Conservation (phyloP, 2,113 vertebrate genomes). For the Origma solitaria region DNA sequence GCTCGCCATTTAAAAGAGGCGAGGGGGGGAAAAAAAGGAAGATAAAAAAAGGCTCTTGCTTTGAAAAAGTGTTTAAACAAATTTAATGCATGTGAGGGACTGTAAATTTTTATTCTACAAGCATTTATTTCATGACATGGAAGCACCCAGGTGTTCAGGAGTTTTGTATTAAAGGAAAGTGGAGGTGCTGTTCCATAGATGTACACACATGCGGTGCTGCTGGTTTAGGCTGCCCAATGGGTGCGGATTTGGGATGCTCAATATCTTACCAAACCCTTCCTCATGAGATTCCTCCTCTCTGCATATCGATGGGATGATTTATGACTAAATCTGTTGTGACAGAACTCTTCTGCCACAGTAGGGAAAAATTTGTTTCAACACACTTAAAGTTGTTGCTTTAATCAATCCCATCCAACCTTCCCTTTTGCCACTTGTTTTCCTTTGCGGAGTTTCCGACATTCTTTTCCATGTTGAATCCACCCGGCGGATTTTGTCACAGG, state of each 20-base stretch:
- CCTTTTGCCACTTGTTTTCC: slow-evolving; percentile 12
- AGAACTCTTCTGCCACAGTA: neutral
- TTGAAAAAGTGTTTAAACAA: slow-evolving; percentile 75
- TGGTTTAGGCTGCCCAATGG: neutral
- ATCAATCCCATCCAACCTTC: slow-evolving; percentile 39
- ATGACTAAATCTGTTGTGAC: neutral
- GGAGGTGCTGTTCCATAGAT: slow-evolving; percentile 17
- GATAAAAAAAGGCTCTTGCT: slow-evolving; percentile 57
- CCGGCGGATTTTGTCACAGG: neutral
- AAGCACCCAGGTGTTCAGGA: slow-evolving; percentile 58
- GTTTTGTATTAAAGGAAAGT: slow-evolving; percentile 22
- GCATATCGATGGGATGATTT: neutral
- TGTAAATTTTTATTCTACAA: slow-evolving; percentile 77
- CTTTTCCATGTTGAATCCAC: neutral
- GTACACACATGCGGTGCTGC: neutral
- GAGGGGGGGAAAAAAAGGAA: neutral
- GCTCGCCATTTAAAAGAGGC: slow-evolving; percentile 61
- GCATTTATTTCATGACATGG: slow-evolving; percentile 65
- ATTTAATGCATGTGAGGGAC: slow-evolving; percentile 73
- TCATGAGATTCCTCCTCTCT: neutral
- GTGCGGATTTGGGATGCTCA: neutral
- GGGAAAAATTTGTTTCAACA: slow-evolving; percentile 21
- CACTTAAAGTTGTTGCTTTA: slow-evolving; percentile 40
- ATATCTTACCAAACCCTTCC: neutral
- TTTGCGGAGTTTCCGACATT: neutral